A percentile compares a stretch with the other conserved stretches of the same genome.
These are phyloP conservation scores for Drosophila picticornis DNA, from an alignment of 2,888 invertebrate species.

Conservation along the genomic window DNA sequence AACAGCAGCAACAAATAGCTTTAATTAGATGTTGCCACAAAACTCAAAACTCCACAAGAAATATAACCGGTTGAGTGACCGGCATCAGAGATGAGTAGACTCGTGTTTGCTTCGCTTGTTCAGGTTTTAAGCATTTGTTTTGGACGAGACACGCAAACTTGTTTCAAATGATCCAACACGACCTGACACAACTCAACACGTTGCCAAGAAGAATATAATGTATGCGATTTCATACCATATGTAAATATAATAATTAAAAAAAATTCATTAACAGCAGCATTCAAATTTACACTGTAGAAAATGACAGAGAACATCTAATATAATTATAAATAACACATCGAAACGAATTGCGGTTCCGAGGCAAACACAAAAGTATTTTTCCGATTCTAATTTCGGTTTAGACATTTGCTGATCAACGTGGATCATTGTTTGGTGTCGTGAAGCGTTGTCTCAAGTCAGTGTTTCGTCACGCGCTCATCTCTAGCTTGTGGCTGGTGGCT, in stretches of 20 bases:
- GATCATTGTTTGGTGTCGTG: background rate
- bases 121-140: background rate
- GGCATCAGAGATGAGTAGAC: constrained; percentile 9
- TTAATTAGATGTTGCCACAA: constrained; percentile 28
- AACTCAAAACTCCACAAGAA: background rate
- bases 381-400: background rate
- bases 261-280: background rate
- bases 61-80: constrained; percentile 29
- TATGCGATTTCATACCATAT: background rate
- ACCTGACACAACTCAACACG: too few relatives aligned
- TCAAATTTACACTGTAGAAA: background rate
- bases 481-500: background rate
- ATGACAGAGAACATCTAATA: background rate
- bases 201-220: background rate
- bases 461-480: constrained; percentile 18
- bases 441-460: background rate
- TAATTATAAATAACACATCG: background rate
- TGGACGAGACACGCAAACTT: background rate
- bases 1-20: constrained; percentile 49
- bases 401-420: background rate
- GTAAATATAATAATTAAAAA: background rate
- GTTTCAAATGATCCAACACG: background rate
- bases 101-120: background rate
- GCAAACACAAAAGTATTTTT: background rate
- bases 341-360: background rate